These are phyloP conservation scores for Synaphobranchus kaupii DNA, from an alignment of 2,797 vertebrate species.

Conservation along the genomic window DNA sequence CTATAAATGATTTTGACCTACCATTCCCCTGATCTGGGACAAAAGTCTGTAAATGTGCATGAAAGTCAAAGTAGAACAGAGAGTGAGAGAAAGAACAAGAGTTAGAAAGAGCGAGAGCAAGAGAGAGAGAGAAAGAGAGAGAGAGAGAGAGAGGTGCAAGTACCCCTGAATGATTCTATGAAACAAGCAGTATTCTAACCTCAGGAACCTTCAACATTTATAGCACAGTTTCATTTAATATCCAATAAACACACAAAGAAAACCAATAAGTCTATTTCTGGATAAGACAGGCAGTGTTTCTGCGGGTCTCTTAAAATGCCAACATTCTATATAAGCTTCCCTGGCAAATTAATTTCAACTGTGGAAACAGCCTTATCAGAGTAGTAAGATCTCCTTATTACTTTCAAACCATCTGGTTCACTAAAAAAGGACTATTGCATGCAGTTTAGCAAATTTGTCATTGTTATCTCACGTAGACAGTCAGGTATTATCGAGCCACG, in stretches of 20 bases:
- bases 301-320: constrained; percentile 4
- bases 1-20: not conserved
- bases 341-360: not conserved
- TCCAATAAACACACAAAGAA: not conserved
- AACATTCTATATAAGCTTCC: constrained; percentile 17
- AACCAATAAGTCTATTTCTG: not conserved
- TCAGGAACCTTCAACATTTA: constrained; percentile 3
- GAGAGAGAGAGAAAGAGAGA: not conserved
- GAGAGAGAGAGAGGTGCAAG: not conserved
- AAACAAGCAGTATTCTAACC: not conserved
- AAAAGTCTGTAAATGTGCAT: not conserved
- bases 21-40: not conserved
- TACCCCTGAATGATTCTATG: not conserved
- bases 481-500: not conserved
- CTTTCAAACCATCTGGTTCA: constrained; percentile 14
- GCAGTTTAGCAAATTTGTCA: not conserved
- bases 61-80: not conserved
- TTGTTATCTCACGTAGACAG: not conserved
- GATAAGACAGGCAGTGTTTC: not conserved
- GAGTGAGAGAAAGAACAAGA: not conserved
- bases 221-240: not conserved
- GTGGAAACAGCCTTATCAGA: constrained; percentile 10
- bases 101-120: not conserved
- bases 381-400: not conserved
- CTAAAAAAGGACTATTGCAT: not conserved